Evolutionary conservation across 2,113 vertebrate species (phyloP), one percentile per base, ranked within the genome.

Genomic region (Protomyctophum bolini): DNA sequence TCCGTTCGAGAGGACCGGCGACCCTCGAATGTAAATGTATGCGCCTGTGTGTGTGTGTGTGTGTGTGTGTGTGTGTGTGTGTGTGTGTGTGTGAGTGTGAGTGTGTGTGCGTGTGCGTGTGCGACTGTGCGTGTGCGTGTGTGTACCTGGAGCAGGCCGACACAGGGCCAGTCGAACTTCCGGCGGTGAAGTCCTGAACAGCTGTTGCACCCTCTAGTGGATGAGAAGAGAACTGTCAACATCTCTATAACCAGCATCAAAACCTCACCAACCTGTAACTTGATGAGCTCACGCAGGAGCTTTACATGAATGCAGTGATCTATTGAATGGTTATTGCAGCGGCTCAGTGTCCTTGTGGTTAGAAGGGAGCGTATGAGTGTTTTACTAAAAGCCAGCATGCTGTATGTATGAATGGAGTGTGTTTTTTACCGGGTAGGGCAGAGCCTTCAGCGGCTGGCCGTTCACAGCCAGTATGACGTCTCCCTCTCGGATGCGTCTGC

Each of bases 391-490:
- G n/a, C n/a, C n/a, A n/a, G n/a, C 21, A 21, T 21, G 21, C 21
- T 21, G 21, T 21, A 48, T 48, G 6, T 2, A 48, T 48, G 6
- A 2, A 48, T 48, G 47, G 8, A 6, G 4, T 48, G 47, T 48
- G 9, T 48, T 48, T 48, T 9, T 57, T 88, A 96, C 96, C 90
- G 96, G 93, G 84, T 96, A 96, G 21, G 89, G 61, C 10, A 96
- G 89, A 21, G 94, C 94, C 77, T 93, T 93, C 0, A 93, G 70
- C 8, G 93, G 60, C 75, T 92, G 93, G 71, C 94, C 94, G 0
- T 97, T 96, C 80, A 96, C 91, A 29, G 94, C 93, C 73, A 97
- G 85, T 73, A 97, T 94, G 50, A 98, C 83, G 2, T 97, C 96
- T 50, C 96, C 96, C 5, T 92, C 90, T 65, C 88, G 89, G 6